Base-by-base conservation (phyloP, 2,113 vertebrate species). In the Mus spicilegus region DNA sequence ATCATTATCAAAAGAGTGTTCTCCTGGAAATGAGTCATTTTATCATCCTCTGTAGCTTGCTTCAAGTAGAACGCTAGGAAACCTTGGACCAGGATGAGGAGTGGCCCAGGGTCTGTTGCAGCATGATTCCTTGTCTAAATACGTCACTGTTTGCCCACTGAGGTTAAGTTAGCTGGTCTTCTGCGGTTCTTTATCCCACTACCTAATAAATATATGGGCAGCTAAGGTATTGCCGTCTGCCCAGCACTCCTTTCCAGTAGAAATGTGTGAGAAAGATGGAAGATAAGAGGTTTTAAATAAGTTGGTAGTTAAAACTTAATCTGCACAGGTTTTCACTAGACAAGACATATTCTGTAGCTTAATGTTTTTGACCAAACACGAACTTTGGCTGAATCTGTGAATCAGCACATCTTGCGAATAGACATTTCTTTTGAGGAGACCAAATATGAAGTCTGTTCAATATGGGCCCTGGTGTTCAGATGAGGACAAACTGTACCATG, bases 251-350 rank as follows among this genome's bases (percentile, higher is more conserved):
- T 95, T 97, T 67, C 63, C 70, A 76, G 56, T 51, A 94, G 81
- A 94, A 96, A 89, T 90, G 51, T 75, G 16, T 86, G 56, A 36
- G 82, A 69, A 93, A 95, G 77, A 94, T 22, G 16, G 67, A 73
- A 92, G 42, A 0, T 90, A 87, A 90, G 22, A 81, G 17, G 33
- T 87, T 51, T 82, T 95, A 94, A 95, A 61, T 17, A 26, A 82
- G 75, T 63, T 96, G 46, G 61, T 85, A 92, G 46, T 90, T 94
- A 30, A 89, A 96, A 95, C 78, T 87, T 92, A 86, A 95, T 73
- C 88, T 90, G 16, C 20, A 0, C 81, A 72, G 86, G 63, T 86
- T 93, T 88, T 92, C 39, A 86, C 30, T 58, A 87, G 42, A 54
- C n/a, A 92, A 42, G 90, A 58, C 67, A 39, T 73, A 87, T 76